Evolutionary conservation across 2,888 invertebrate genomes (phyloP).

Genomic region (Drosophila nr. perissopoda): DNA sequence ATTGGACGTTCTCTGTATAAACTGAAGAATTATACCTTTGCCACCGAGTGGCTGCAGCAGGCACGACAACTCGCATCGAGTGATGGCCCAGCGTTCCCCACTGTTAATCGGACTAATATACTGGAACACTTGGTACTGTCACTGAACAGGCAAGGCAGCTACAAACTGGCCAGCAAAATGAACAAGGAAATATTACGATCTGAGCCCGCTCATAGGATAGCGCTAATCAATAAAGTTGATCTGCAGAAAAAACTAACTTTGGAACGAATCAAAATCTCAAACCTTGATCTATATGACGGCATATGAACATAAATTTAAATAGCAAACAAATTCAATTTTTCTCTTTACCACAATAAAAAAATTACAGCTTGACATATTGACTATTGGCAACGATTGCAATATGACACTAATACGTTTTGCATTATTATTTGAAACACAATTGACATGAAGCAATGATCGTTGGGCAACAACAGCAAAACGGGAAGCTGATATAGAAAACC

Average conservation of each 20-base stretch:
- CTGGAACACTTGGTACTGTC: slow-evolving; percentile 50
- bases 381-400: not conserved
- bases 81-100: slow-evolving; percentile 25
- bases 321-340: not conserved
- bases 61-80: slow-evolving; percentile 29
- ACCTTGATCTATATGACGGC: not conserved
- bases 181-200: slow-evolving; percentile 59
- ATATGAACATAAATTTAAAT: not conserved
- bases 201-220: slow-evolving; percentile 49
- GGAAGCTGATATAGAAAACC: not conserved
- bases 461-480: not conserved
- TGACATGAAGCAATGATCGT: not conserved
- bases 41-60: slow-evolving; percentile 72
- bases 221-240: slow-evolving; percentile 26
- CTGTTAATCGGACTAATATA: slow-evolving; percentile 38
- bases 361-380: not conserved
- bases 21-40: slow-evolving; percentile 29
- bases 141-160: slow-evolving; percentile 45
- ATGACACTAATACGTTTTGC: not conserved
- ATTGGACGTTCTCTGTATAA: slow-evolving; percentile 58
- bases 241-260: slow-evolving; percentile 34
- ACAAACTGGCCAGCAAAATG: slow-evolving; percentile 63
- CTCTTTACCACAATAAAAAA: not conserved
- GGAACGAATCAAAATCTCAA: slow-evolving; percentile 17
- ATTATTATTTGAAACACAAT: not conserved